phyloP scores from a whole-genome alignment of 2,797 vertebrate species.

The Sparus aurata region DNA sequence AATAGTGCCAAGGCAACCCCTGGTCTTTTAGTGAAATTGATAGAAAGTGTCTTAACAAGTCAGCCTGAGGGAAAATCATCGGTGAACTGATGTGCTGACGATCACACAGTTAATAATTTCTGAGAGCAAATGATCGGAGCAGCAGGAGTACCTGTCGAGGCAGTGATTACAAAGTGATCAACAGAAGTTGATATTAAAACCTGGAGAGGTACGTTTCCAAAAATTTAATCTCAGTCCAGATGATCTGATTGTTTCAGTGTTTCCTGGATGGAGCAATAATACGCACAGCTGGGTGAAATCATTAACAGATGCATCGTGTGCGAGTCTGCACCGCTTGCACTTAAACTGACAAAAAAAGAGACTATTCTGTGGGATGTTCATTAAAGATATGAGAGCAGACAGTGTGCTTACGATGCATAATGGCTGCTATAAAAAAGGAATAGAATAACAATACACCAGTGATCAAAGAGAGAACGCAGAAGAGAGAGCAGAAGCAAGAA shows the following conservation, averaged over 20 bases:
- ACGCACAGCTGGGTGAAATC: slow-evolving; percentile 63
- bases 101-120: slow-evolving; percentile 48
- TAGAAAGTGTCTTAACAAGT: slow-evolving; percentile 27
- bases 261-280: slow-evolving; percentile 56
- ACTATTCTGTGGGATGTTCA: slow-evolving; percentile 45
- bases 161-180: slow-evolving; percentile 40
- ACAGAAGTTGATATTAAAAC: slow-evolving; percentile 42
- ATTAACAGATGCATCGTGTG: slow-evolving; percentile 49
- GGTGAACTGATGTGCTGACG: slow-evolving; percentile 31
- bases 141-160: slow-evolving; percentile 39
- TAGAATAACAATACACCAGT: slow-evolving; percentile 34
- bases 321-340: slow-evolving; percentile 15
- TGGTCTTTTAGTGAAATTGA: slow-evolving; percentile 12
- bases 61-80: slow-evolving; percentile 8
- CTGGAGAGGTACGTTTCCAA: slow-evolving; percentile 20
- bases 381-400: slow-evolving; percentile 48
- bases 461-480: slow-evolving; percentile 39
- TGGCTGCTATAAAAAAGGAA: slow-evolving; percentile 45
- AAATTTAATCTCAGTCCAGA: slow-evolving; percentile 22
- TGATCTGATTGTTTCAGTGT: slow-evolving; percentile 52
- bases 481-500: slow-evolving; percentile 8
- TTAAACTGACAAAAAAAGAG: slow-evolving; percentile 41
- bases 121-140: slow-evolving; percentile 37
- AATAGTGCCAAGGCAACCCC: not conserved
- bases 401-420: slow-evolving; percentile 35